Conservation (phyloP, 2,888 invertebrate genomes). For the Euproctis similis region DNA sequence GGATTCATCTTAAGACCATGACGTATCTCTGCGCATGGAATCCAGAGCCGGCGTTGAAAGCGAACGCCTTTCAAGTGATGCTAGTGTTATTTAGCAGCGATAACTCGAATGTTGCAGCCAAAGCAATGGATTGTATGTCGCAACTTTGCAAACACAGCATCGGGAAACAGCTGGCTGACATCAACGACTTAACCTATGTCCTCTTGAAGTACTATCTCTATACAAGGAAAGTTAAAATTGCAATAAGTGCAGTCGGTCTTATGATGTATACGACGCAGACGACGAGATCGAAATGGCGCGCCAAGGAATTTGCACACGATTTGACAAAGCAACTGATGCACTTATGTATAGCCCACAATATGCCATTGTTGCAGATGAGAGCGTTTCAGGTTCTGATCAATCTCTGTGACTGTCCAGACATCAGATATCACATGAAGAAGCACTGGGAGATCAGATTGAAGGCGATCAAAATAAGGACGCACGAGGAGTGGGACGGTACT, state of each 20-base stretch:
- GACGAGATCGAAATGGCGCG: constrained; percentile 58
- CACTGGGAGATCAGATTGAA: constrained; percentile 38
- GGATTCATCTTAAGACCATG: constrained; percentile 49
- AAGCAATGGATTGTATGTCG: constrained; percentile 54
- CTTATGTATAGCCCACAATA: constrained; percentile 34
- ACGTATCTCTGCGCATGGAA: constrained; percentile 50
- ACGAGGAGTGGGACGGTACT: constrained; percentile 58
- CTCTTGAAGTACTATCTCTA: constrained; percentile 30
- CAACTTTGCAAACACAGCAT: constrained; percentile 56
- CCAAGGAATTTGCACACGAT: constrained; percentile 41
- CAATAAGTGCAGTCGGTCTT: constrained; percentile 44
- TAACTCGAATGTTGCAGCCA: constrained; percentile 38
- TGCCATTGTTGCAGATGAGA: constrained; percentile 45
- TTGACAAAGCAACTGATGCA: constrained; percentile 39
- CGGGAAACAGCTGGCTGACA: constrained; percentile 49
- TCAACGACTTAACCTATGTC: constrained; percentile 42
- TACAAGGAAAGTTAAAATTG: constrained; percentile 31
- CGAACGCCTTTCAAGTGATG: constrained; percentile 56
- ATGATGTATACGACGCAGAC: constrained; percentile 53
- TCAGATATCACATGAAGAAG: constrained; percentile 41
- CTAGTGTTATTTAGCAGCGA: constrained; percentile 34
- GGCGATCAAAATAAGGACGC: constrained; percentile 35
- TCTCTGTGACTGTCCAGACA: constrained; percentile 58
- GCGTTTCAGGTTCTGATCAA: constrained; percentile 56
- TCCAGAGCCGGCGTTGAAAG: constrained; percentile 40